Evolutionary conservation across 2,797 vertebrate species (phyloP).

Genomic region (Carduelis carduelis): DNA sequence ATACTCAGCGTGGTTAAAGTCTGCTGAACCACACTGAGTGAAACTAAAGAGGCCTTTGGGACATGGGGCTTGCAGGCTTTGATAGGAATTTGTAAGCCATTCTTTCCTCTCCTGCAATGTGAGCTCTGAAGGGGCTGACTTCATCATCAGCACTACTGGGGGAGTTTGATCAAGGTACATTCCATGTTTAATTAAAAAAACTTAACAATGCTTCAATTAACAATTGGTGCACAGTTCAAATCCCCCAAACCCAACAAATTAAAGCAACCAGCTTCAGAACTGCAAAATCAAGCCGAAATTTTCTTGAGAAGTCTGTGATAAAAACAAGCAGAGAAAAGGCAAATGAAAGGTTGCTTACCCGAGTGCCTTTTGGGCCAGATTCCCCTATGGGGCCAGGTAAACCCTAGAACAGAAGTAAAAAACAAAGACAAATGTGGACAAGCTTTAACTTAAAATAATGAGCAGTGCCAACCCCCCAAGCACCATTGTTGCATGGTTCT

Average conservation of each 20-base stretch:
- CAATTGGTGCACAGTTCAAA: background rate
- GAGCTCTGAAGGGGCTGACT: background rate
- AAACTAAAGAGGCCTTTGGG: slow-evolving; percentile 41
- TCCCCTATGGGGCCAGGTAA: slow-evolving; percentile 91
- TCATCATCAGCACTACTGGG: background rate
- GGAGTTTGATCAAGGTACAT: background rate
- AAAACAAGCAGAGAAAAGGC: background rate
- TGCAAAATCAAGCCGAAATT: background rate
- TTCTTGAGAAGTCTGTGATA: background rate
- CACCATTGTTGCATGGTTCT: background rate
- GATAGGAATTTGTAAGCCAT: background rate
- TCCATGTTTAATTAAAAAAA: background rate
- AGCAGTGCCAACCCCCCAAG: slow-evolving; percentile 21
- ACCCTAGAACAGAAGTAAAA: slow-evolving; percentile 83
- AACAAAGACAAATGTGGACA: slow-evolving; percentile 71
- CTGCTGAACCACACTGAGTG: background rate
- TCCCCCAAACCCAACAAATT: background rate
- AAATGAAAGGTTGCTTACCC: slow-evolving; percentile 80
- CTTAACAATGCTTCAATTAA: background rate
- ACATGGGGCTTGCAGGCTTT: background rate
- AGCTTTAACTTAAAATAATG: background rate
- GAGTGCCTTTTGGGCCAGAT: slow-evolving; percentile 87
- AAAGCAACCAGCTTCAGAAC: background rate
- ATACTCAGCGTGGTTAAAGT: background rate
- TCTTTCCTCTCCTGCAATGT: background rate